A percentile compares a stretch with the other conserved stretches of the same genome.
Evolutionary conservation across 1,140 invertebrate genomes (phyloP).

Genomic region (Zeugodacus cucurbitae): DNA sequence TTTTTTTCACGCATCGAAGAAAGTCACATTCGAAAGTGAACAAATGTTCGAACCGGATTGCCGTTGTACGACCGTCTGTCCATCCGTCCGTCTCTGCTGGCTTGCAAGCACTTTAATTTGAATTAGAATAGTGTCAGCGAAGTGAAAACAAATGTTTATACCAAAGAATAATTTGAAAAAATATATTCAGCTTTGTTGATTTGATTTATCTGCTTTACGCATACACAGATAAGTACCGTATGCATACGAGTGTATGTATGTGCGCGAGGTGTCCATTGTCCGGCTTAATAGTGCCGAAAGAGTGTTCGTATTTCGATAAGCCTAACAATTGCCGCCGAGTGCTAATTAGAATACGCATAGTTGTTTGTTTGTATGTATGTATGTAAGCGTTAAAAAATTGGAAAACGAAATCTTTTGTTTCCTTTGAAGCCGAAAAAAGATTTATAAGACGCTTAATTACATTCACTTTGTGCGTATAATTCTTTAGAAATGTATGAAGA

Average conservation of each 20-base stretch:
- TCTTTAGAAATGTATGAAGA: too few species aligned
- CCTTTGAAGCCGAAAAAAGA: not conserved
- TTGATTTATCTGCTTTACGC: too few species aligned
- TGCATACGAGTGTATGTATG: too few species aligned
- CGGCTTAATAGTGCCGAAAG: not conserved
- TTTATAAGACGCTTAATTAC: too few species aligned
- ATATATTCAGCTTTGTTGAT: not conserved
- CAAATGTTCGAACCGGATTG: not conserved
- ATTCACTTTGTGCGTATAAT: too few species aligned
- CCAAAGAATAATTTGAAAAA: not conserved
- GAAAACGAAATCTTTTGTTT: not conserved
- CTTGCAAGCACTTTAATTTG: not conserved
- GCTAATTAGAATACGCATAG: not conserved
- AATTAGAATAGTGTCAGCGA: not conserved
- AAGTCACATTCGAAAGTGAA: slow-evolving; percentile 21
- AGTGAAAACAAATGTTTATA: not conserved
- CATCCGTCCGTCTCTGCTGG: too few species aligned
- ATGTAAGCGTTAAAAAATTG: not conserved
- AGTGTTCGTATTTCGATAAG: not conserved
- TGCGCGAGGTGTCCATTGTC: too few species aligned
- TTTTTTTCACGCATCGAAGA: not conserved
- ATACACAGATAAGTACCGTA: too few species aligned
- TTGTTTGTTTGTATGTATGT: too few species aligned
- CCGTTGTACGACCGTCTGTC: not conserved
- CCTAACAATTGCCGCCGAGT: not conserved